A percentile compares a stretch with the other conserved stretches of the same genome.
phyloP scores from a whole-genome alignment of 2,797 vertebrate genomes.

The Molossus molossus region DNA sequence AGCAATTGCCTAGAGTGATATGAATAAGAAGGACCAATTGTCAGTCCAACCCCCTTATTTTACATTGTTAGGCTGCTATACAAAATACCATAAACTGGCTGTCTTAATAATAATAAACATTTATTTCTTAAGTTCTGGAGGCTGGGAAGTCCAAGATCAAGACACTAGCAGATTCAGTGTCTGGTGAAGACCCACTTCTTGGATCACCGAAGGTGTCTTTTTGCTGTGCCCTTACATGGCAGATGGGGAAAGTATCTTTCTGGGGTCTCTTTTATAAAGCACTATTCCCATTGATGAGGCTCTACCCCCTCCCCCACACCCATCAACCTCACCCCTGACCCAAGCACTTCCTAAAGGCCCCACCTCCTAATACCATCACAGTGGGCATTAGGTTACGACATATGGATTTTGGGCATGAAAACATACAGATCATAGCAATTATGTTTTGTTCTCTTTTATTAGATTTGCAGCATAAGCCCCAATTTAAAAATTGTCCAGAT shows the following conservation, averaged over 20 bases:
- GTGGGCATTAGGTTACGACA: background rate
- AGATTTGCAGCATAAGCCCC: background rate
- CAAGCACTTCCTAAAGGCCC: background rate
- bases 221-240: background rate
- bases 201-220: background rate
- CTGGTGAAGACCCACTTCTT: background rate
- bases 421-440: background rate
- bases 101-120: background rate
- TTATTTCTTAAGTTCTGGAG: background rate
- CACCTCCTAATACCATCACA: background rate
- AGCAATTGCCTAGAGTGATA: background rate
- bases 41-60: background rate
- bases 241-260: background rate
- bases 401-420: background rate
- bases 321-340: background rate
- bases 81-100: background rate
- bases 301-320: background rate
- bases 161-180: background rate
- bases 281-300: background rate
- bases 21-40: background rate
- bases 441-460: background rate
- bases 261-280: background rate
- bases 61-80: background rate
- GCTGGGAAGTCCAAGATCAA: background rate
- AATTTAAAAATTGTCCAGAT: constrained; percentile 43